phyloP scores from a whole-genome alignment of 2,113 vertebrate species.

The Hyla sarda region DNA sequence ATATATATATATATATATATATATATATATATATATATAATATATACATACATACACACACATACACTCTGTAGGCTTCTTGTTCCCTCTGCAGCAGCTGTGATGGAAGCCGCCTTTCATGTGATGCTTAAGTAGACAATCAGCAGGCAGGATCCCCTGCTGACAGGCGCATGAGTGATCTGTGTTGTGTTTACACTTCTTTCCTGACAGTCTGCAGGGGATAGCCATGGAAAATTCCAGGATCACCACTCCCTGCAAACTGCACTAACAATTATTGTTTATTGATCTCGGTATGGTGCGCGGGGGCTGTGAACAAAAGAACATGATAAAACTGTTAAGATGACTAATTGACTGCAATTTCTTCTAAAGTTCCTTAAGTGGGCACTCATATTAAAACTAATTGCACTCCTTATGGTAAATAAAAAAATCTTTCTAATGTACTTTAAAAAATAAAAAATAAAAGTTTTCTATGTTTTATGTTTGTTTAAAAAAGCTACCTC shows the following conservation, averaged over 20 bases:
- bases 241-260: neutral
- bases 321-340: neutral
- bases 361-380: neutral
- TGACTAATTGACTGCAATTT: neutral
- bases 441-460: too few relatives aligned
- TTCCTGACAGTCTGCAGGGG: neutral
- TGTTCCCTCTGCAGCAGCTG: neutral
- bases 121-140: constrained; percentile 27
- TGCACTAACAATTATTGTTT: neutral
- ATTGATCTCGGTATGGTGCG: too few relatives aligned
- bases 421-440: too few relatives aligned
- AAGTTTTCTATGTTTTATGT: too few relatives aligned
- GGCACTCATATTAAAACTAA: too few relatives aligned
- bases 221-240: neutral
- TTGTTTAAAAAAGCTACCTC: too few relatives aligned
- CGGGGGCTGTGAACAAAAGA: neutral
- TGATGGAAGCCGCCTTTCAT: constrained; percentile 14
- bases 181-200: neutral
- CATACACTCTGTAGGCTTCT: too few relatives aligned
- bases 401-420: too few relatives aligned
- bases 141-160: neutral
- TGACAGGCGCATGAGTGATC: constrained; percentile 30
- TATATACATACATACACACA: too few relatives aligned
- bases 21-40: too few relatives aligned
- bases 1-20: too few relatives aligned